Conservation (phyloP, 2,113 vertebrate genomes). For the Pomatorhinus ruficollis region DNA sequence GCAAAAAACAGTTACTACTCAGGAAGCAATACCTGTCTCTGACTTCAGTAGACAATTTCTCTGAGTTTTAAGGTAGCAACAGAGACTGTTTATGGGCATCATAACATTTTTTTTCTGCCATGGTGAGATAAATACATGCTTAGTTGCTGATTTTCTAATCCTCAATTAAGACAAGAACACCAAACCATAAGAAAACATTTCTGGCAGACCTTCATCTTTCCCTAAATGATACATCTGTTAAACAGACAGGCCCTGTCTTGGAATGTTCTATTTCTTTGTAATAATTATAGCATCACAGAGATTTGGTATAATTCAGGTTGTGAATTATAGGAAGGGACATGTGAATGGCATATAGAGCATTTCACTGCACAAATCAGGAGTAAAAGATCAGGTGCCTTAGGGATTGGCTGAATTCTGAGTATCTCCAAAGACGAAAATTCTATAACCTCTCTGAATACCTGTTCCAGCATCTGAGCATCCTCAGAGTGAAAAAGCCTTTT, state of each 20-base stretch:
- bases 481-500: not conserved
- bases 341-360: not conserved
- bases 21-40: not conserved
- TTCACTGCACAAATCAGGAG: not conserved
- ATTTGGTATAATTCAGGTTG: not conserved
- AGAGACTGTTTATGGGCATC: not conserved
- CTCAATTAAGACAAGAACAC: not conserved
- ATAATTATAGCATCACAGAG: not conserved
- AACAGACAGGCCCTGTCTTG: not conserved
- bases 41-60: constrained; percentile 9
- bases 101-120: not conserved
- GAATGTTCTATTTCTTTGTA: not conserved
- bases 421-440: not conserved
- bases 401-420: not conserved
- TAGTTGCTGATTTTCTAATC: constrained; percentile 14
- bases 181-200: not conserved
- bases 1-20: not conserved
- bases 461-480: not conserved
- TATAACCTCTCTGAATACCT: not conserved
- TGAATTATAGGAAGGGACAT: not conserved
- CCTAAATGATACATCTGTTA: not conserved
- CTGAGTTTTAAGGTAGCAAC: not conserved
- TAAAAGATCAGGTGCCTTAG: not conserved
- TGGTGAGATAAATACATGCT: constrained; percentile 3
- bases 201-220: not conserved